Conservation (phyloP, 2,888 invertebrate species). For the Drosophila longiperda region DNA sequence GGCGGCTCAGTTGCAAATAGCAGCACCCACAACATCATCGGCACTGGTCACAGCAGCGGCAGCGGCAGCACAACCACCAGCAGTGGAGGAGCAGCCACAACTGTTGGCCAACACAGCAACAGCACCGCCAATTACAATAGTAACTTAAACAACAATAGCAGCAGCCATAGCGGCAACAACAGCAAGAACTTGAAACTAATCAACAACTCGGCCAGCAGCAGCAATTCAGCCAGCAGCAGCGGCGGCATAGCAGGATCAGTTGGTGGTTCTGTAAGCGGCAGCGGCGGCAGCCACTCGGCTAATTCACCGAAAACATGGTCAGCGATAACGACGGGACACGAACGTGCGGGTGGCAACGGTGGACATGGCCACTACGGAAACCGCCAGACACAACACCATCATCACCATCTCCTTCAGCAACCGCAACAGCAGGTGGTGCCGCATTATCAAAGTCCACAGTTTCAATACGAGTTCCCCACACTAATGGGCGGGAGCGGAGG, state of each 20-base stretch:
- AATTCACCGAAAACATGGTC: constrained; percentile 87
- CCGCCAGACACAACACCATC: constrained; percentile 53
- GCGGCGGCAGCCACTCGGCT: constrained; percentile 54
- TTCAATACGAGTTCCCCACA: constrained; percentile 98
- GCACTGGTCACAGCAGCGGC: constrained; percentile 50
- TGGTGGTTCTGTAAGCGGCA: constrained; percentile 21
- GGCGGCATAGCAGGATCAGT: constrained; percentile 37
- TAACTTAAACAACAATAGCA: constrained; percentile 54
- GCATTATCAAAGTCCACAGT: constrained; percentile 93
- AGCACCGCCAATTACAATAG: constrained; percentile 48
- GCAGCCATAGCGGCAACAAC: constrained; percentile 54
- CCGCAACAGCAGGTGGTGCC: constrained; percentile 85
- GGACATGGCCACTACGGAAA: constrained; percentile 60
- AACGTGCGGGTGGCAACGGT: constrained; percentile 65
- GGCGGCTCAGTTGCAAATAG: constrained; percentile 39
- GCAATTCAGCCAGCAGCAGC: constrained; percentile 18
- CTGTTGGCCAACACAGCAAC: constrained; percentile 40
- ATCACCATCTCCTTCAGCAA: constrained; percentile 54
- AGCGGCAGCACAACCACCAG: constrained; percentile 11
- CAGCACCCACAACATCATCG: constrained; percentile 61
- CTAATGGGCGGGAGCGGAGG: constrained; percentile 83
- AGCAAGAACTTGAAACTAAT: constrained; percentile 75
- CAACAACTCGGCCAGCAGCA: constrained; percentile 69
- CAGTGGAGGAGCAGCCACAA: constrained; percentile 28
- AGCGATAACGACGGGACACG: constrained; percentile 87